A percentile compares a stretch with the other conserved stretches of the same genome.
These are phyloP conservation scores for Cirrhinus molitorella DNA, from an alignment of 2,797 vertebrate genomes.

Conservation along the genomic window DNA sequence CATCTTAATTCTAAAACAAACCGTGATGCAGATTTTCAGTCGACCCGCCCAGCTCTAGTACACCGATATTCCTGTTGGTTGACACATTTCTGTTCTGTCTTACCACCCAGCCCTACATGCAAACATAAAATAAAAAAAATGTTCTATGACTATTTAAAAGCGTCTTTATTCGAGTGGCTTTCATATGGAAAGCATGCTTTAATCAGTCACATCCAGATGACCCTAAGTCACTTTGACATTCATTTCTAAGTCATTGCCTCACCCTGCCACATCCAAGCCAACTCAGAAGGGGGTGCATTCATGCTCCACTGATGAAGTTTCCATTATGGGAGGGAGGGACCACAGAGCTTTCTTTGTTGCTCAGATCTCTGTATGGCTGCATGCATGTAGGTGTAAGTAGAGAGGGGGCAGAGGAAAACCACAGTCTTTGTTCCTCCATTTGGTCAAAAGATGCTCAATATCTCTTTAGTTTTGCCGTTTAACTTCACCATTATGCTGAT, in stretches of 20 bases:
- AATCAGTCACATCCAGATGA: conserved; percentile 38
- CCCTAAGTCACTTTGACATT: conserved; percentile 31
- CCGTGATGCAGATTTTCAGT: too few species aligned
- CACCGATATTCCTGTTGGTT: not conserved
- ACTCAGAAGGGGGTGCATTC: conserved; percentile 69
- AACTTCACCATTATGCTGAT: not conserved
- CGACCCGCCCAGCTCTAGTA: not conserved
- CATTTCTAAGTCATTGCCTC: conserved; percentile 69
- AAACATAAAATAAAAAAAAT: not conserved
- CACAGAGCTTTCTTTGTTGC: conserved; percentile 59
- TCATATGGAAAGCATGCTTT: conserved; percentile 6
- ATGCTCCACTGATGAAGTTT: conserved; percentile 60
- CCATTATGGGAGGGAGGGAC: conserved; percentile 38
- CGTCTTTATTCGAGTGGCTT: too few species aligned
- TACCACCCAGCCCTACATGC: not conserved
- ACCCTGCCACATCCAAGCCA: conserved; percentile 65
- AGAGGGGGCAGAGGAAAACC: conserved; percentile 28
- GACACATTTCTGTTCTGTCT: not conserved
- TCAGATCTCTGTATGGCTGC: conserved; percentile 42
- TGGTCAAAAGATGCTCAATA: conserved; percentile 31
- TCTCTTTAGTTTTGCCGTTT: not conserved
- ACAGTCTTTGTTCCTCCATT: conserved; percentile 23
- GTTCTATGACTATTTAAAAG: not conserved
- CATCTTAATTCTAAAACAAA: too few species aligned
- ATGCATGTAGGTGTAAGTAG: conserved; percentile 54